Conservation (phyloP, 2,113 vertebrate genomes). For the Ardeotis arabs region DNA sequence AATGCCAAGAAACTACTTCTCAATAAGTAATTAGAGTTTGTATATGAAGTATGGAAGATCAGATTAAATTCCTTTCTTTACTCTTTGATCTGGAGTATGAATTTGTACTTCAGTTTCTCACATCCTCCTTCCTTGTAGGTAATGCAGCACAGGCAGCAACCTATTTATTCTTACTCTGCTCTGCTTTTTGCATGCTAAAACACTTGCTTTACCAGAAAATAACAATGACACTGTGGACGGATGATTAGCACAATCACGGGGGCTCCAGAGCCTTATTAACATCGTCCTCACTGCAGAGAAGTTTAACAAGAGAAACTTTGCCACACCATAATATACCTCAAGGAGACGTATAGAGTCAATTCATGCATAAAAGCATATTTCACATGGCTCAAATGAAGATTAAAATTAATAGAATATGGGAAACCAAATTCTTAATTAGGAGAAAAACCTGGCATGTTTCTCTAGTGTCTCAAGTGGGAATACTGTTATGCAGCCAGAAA, state of each 20-base stretch:
- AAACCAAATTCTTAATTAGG: neutral
- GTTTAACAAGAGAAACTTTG: neutral
- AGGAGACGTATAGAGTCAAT: neutral
- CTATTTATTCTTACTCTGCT: neutral
- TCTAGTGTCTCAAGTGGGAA: neutral
- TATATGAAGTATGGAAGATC: neutral
- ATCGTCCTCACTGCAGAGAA: neutral
- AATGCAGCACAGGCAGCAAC: neutral
- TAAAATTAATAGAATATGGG: neutral
- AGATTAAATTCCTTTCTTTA: neutral
- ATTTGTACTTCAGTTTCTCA: neutral
- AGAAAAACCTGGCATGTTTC: neutral
- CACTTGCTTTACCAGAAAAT: neutral
- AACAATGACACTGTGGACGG: neutral
- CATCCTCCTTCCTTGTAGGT: neutral
- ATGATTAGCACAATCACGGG: neutral
- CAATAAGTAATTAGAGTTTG: neutral
- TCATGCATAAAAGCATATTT: neutral
- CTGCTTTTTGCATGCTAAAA: neutral
- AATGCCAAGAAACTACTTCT: neutral
- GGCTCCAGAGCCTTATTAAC: slow-evolving; percentile 19
- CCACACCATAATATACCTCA: neutral
- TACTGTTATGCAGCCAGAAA: neutral
- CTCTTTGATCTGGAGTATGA: neutral
- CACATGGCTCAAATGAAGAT: neutral